Evolutionary conservation across 2,113 vertebrate genomes (phyloP), one percentile per base, ranked within the genome.

Genomic region (Lophotis ruficrista): DNA sequence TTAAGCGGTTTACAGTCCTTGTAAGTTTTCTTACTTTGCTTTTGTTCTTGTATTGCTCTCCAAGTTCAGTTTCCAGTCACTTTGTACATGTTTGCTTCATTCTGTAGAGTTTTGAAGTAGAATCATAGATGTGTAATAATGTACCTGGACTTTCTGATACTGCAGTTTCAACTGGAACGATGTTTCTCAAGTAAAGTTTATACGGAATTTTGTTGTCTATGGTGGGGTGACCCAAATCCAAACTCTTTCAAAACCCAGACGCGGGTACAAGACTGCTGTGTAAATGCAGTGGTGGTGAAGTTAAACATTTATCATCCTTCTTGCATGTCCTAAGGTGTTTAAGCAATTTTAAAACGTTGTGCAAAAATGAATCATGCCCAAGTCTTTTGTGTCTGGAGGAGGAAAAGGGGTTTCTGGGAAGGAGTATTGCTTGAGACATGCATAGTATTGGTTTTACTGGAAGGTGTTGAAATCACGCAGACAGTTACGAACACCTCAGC

Each of bases 1-100:
- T 98, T 99, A 64, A 98, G 98, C 2, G 97, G 98, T 77, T 98
- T 99, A 38, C 99, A 99, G 96, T 99, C 99, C 94, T 97, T 99
- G 99, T 99, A 98, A 99, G 99, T 98, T 91, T 53, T 47, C 8
- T 79, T 66, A 51, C 41, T 83, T 70, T 65, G 58, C 54, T 95
- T 89, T 66, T 82, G 3, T 45, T 78, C 79, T 83, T 35, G 17
- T 38, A 2, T 57, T 71, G 6, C 60, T 93, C 51, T 84, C 61
- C 22, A 69, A 13, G 22, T 70, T 91, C 27, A 10, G 2, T 47
- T 75, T 77, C 20, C 15, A 35, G 37, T 83, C 22, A 5, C 56
- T 47, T 19, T 7, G 23, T 41, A 19, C 33, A 10, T 2, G 0
- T 73, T 72, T 50, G 37, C 65, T 81, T 77, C 18, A 4, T 89